Evolutionary conservation across 1,140 invertebrate genomes (phyloP).

Genomic region (Drosophila truncata): DNA sequence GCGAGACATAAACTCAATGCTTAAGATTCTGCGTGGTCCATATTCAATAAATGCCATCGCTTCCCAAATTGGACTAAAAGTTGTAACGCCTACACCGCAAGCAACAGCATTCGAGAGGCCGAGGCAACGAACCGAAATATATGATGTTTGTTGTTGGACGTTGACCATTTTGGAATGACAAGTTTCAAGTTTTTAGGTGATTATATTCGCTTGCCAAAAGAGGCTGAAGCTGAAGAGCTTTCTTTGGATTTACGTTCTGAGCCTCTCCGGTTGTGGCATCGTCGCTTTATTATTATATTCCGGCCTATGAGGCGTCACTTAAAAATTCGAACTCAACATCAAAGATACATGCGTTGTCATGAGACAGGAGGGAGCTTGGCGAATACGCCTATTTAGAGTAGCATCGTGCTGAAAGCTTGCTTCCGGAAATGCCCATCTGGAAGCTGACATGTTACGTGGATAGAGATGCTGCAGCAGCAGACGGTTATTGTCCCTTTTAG

Average conservation of each 20-base stretch:
- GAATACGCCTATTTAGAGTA: constrained; percentile 7
- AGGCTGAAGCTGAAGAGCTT: constrained; percentile 7
- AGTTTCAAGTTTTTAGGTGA: constrained; percentile 46
- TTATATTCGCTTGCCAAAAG: constrained; percentile 31
- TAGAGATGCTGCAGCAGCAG: background rate
- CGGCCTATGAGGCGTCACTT: constrained; percentile 21
- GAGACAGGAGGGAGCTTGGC: constrained; percentile 1
- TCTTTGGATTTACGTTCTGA: constrained; percentile 21
- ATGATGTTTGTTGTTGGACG: constrained; percentile 2
- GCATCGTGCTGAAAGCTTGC: too few relatives aligned
- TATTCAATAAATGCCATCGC: constrained; percentile 10
- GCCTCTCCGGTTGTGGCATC: constrained; percentile 3
- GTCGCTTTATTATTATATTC: constrained; percentile 3
- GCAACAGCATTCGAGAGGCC: constrained; percentile 2
- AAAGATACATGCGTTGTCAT: constrained; percentile 13
- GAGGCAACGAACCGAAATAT: constrained; percentile 38
- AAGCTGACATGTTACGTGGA: background rate
- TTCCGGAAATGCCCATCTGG: constrained; percentile 11
- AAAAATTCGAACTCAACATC: constrained; percentile 11
- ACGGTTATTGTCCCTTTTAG: background rate
- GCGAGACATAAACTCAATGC: background rate
- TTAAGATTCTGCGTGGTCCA: constrained; percentile 3
- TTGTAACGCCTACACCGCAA: constrained; percentile 22
- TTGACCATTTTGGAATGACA: constrained; percentile 51
- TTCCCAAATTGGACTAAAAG: constrained; percentile 35